phyloP scores from a whole-genome alignment of 2,113 vertebrate species.

The Rhynchomys soricoides region DNA sequence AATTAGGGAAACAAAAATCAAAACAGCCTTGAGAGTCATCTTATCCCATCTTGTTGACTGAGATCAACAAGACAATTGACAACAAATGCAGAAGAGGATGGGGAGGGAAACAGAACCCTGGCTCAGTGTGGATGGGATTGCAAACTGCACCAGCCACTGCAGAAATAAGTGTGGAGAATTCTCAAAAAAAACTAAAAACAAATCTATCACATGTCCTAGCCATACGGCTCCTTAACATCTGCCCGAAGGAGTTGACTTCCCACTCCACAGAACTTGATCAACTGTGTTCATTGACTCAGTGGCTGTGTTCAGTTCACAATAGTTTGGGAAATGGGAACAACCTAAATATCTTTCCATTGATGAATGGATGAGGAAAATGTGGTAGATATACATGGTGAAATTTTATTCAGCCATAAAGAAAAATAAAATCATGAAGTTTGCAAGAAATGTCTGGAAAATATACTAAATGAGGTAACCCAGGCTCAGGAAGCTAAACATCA shows the following conservation, averaged over 20 bases:
- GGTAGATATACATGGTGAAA: background rate
- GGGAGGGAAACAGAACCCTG: no score
- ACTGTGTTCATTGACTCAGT: background rate
- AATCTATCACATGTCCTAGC: background rate
- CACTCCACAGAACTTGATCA: background rate
- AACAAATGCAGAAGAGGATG: no score
- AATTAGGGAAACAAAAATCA: no score
- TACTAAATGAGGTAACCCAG: background rate
- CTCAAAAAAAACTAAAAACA: background rate
- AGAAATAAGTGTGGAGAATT: background rate
- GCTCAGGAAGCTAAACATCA: background rate
- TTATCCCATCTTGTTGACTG: no score
- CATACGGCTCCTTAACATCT: background rate
- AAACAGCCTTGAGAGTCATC: no score
- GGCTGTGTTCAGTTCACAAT: no score
- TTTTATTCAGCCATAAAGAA: background rate
- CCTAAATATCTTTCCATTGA: background rate
- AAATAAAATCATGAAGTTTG: background rate
- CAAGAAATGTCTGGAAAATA: background rate
- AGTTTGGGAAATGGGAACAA: background rate
- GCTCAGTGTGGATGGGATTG: no score
- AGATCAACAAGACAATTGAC: no score
- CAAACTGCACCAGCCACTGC: no score
- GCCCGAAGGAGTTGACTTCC: no score
- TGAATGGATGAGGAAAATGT: background rate